Base-by-base conservation (phyloP, 2,888 invertebrate genomes). In the Homarus gammarus region DNA sequence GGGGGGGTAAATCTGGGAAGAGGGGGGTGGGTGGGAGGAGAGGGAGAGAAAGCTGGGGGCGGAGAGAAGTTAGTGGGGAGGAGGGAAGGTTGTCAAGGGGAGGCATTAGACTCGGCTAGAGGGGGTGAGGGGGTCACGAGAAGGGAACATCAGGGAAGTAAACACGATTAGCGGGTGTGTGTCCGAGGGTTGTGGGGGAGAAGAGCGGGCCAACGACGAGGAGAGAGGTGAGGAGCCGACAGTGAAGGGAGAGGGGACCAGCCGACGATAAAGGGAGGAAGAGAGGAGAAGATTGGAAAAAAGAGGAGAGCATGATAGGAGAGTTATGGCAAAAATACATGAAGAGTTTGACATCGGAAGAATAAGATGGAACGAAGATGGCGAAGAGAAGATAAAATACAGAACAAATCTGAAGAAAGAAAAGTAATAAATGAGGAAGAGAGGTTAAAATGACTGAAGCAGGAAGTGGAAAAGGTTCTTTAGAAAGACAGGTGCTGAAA, bases 111-210 rank as follows among this genome's bases (percentile, higher is more conserved):
- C 56, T 56, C 18, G 56, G 56, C 56, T 56, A 22, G 56, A 22
- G 56, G 56, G 78, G 78, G 18, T 3, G 78, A 56, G 78, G 49
- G 56, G 78, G 51, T 77, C 77, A 77, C 40, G 49, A 49, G 73
- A 82, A 40, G 70, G 70, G 44, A 82, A 31, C 40, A 44, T 27
- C n/a, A 49, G 61, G 38, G 70, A 68, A 38, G 82, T 70, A 81
- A 81, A 81, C 81, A 81, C 81, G 81, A 81, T 81, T 81, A 81
- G 81, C 64, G 81, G 22, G 61, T 56, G 81, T 56, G 78, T 78
- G 81, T 81, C 38, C 64, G 36, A 38, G 81, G 36, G n/a, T 1
- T 12, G 51, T 15, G 31, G 33, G 3, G 49, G 38, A 40, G 15
- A 75, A 10, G 77, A 31, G 79, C 31, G 27, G n/a, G 22, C n/a